Evolutionary conservation across 2,888 invertebrate species (phyloP), one percentile per base, ranked within the genome.

Genomic region (Noctua comes): DNA sequence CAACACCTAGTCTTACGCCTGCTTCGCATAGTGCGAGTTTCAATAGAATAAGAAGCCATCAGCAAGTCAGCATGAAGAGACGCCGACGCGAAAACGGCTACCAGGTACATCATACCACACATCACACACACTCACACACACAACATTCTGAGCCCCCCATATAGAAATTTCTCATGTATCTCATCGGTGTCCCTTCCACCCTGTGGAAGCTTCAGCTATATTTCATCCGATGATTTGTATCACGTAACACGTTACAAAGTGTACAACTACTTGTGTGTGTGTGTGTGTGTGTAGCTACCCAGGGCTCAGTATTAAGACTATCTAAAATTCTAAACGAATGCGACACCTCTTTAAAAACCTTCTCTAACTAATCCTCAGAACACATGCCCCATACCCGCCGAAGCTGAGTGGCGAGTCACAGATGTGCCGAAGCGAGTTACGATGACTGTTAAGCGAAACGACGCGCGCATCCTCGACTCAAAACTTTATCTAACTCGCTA

Each of bases 391-490:
- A 80, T 82, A 64, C 27, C 65, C 66, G 68, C 36, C 69, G 43
- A 77, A 66, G 76, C 78, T 84, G 78, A 78, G 82, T 74, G 78
- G 80, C 65, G 73, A 79, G 89, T 80, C 92, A 73, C 94, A 95
- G 94, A 91, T 94, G 94, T 90, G 90, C 73, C 40, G 69, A 91
- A 93, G 90, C 92, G 92, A 93, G 91, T 92, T 92, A 93, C 91
- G 90, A 93, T 93, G 91, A 91, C 90, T 89, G 89, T 88, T 87
- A 88, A 88, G 85, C 82, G 89, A 83, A 86, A 88, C 86, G 88
- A 83, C 83, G 76, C 79, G 73, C 82, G 86, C 87, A 88, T 88
- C 81, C 84, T 75, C 84, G 82, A 86, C 79, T 84, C 87, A 83
- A 89, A 93, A 93, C 90, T 92, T 92, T 88, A 80, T 77, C 86